Percentiles rank a stretch among this genome's conserved stretches.
Evolutionary conservation across 2,888 invertebrate species (phyloP).

Genomic region (Synanthedon tipuliformis): DNA sequence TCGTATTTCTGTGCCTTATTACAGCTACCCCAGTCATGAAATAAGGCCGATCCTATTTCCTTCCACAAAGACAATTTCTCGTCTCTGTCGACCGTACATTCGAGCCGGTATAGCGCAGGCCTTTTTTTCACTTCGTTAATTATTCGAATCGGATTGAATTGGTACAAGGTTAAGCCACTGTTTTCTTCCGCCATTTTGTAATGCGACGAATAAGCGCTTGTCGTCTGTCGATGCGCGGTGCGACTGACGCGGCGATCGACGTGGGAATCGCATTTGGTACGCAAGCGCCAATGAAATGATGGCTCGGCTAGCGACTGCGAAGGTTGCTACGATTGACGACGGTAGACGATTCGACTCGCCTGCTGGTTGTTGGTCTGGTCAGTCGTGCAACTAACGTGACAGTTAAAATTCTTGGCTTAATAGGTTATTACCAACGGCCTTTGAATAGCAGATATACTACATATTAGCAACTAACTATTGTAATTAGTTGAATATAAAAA

Average conservation of each 20-base stretch:
- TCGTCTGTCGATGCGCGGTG: constrained; percentile 13
- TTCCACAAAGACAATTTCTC: constrained; percentile 55
- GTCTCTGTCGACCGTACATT: constrained; percentile 58
- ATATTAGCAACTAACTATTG: no score
- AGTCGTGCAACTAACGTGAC: constrained; percentile 8
- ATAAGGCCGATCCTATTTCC: constrained; percentile 49
- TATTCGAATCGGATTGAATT: constrained; percentile 36
- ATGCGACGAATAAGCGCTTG: constrained; percentile 32
- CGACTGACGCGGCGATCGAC: constrained; percentile 8
- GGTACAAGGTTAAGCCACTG: neutral
- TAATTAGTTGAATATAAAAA: no score
- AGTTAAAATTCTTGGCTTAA: no score
- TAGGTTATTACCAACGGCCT: no score
- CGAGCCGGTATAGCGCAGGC: constrained; percentile 31
- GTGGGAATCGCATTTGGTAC: constrained; percentile 2
- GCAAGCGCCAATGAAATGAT: constrained; percentile 1
- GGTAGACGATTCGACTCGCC: constrained; percentile 15
- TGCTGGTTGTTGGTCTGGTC: constrained; percentile 33
- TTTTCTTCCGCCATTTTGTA: neutral
- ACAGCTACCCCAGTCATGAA: constrained; percentile 39
- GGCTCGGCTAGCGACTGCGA: neutral
- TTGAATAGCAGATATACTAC: no score
- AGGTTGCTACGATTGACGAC: constrained; percentile 1
- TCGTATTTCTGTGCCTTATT: constrained; percentile 55
- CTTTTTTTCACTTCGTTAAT: constrained; percentile 60